These are phyloP conservation scores for Carassius auratus DNA, from an alignment of 2,113 vertebrate genomes.

Conservation along the genomic window DNA sequence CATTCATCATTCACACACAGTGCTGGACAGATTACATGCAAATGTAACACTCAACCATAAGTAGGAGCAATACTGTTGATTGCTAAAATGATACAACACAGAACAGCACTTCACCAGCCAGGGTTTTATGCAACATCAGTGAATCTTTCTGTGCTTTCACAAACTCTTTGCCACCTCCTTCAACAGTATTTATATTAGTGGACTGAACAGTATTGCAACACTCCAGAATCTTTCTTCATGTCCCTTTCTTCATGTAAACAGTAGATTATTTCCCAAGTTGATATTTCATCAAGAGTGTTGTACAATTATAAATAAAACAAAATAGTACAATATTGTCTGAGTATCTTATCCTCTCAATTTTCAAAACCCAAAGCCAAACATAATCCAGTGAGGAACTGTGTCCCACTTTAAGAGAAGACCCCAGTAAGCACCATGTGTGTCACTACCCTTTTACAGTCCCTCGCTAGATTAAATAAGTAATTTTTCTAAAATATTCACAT, in stretches of 20 bases:
- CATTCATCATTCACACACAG: background rate
- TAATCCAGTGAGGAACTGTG: background rate
- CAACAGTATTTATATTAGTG: background rate
- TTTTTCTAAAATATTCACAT: constrained; percentile 6
- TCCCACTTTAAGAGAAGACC: background rate
- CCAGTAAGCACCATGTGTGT: background rate
- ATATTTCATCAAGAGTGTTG: background rate
- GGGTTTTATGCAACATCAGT: background rate
- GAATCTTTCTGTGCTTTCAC: background rate
- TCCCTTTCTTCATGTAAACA: background rate
- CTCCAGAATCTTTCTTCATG: background rate
- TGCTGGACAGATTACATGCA: background rate
- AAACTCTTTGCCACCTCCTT: background rate
- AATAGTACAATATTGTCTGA: background rate
- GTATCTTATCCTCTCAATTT: no score
- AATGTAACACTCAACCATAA: background rate
- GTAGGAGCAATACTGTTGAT: background rate
- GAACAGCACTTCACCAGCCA: background rate
- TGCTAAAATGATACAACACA: background rate
- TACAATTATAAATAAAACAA: background rate
- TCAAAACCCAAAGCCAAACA: background rate
- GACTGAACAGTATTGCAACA: background rate
- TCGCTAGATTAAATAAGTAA: background rate
- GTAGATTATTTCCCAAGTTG: background rate
- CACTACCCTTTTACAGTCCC: background rate